Evolutionary conservation across 2,888 invertebrate species (phyloP).

Genomic region (Andrena trimmerana): DNA sequence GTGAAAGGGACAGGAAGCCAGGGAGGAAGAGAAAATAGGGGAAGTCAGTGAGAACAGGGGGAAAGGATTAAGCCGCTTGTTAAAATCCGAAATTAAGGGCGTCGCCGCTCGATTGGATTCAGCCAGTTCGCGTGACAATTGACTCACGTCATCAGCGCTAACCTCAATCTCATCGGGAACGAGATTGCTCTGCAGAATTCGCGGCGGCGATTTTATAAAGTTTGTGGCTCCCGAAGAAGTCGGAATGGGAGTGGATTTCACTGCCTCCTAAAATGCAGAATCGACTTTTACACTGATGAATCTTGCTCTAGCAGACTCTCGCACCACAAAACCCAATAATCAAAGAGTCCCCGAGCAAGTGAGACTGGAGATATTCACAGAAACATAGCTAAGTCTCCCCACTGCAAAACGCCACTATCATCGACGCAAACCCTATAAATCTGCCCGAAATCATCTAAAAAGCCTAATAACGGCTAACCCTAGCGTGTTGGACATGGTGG

Average conservation of each 20-base stretch:
- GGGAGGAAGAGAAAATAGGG: background rate
- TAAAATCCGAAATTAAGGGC: constrained; percentile 76
- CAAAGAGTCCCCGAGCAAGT: no score
- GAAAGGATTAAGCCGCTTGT: constrained; percentile 66
- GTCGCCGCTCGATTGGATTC: constrained; percentile 80
- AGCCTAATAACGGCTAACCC: constrained; percentile 37
- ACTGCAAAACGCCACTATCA: background rate
- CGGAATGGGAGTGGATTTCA: constrained; percentile 1
- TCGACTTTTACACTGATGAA: constrained; percentile 12
- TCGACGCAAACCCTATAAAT: constrained; percentile 59
- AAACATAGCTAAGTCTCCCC: background rate
- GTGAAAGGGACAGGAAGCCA: background rate
- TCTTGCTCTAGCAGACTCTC: background rate
- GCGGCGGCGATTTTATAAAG: constrained; percentile 17
- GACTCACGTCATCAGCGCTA: constrained; percentile 77
- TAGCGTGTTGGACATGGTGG: constrained; percentile 2
- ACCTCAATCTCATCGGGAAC: constrained; percentile 64
- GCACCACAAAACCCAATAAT: no score
- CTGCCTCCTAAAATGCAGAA: background rate
- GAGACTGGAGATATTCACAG: no score
- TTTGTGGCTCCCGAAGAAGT: constrained; percentile 26
- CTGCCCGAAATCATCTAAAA: constrained; percentile 10
- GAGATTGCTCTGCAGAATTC: constrained; percentile 68
- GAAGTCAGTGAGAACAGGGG: constrained; percentile 14
- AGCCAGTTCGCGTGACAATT: constrained; percentile 80